Evolutionary conservation across 2,797 vertebrate species (phyloP).

Genomic region (Potorous gilbertii): DNA sequence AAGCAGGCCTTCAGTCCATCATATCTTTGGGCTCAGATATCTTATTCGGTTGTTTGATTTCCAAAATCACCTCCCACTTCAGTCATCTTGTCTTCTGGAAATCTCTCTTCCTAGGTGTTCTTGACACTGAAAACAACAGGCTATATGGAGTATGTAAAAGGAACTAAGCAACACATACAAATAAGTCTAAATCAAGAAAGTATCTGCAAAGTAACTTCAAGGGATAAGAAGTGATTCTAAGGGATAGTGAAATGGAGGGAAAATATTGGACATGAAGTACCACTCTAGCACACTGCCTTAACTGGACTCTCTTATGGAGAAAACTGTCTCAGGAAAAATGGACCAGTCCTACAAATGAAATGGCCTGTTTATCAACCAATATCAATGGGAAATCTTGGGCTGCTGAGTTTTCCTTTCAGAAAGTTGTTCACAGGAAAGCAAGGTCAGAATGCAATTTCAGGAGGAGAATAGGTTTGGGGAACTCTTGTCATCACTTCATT

Average conservation of each 20-base stretch:
- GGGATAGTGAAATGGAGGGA: not conserved
- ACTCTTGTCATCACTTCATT: conserved; percentile 84
- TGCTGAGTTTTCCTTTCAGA: conserved; percentile 80
- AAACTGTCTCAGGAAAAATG: conserved; percentile 49
- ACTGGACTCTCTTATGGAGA: conserved; percentile 1
- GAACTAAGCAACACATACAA: not conserved
- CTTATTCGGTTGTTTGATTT: too few species aligned
- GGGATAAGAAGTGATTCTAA: not conserved
- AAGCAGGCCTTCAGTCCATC: too few species aligned
- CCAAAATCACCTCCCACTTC: too few species aligned
- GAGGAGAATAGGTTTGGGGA: conserved; percentile 80
- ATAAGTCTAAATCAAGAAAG: not conserved
- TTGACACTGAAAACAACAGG: too few species aligned
- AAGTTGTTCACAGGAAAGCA: conserved; percentile 75
- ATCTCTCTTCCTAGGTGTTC: too few species aligned
- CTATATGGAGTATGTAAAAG: not conserved
- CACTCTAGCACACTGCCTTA: not conserved
- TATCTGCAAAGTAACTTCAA: not conserved
- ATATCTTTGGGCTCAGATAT: too few species aligned
- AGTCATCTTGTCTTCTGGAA: too few species aligned
- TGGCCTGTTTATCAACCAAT: conserved; percentile 65
- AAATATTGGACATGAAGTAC: not conserved
- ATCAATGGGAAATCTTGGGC: conserved; percentile 67
- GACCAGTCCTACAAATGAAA: conserved; percentile 56
- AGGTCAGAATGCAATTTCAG: conserved; percentile 81